Evolutionary conservation across 2,888 invertebrate species (phyloP).

Genomic region (Apamea monoglypha): DNA sequence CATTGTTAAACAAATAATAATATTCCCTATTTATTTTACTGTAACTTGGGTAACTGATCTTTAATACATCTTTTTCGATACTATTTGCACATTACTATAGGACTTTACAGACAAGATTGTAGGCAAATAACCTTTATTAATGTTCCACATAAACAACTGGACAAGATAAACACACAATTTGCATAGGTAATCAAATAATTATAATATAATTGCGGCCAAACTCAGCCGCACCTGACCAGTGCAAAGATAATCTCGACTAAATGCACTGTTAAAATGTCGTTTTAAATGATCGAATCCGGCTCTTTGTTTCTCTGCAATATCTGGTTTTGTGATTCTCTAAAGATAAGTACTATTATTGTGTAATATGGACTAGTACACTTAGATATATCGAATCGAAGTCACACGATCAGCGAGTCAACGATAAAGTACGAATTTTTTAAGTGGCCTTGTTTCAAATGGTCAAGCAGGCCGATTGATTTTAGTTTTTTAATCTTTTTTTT

Average conservation of each 20-base stretch:
- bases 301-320: slow-evolving; percentile 72
- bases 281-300: slow-evolving; percentile 73
- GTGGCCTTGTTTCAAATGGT: slow-evolving; percentile 62
- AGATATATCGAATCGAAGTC: slow-evolving; percentile 67
- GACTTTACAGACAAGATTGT: background rate
- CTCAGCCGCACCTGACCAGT: slow-evolving; percentile 63
- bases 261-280: slow-evolving; percentile 71
- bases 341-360: slow-evolving; percentile 75
- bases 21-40: too few relatives aligned
- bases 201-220: slow-evolving; percentile 62
- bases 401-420: slow-evolving; percentile 36
- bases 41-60: background rate
- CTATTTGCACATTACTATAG: slow-evolving; percentile 14
- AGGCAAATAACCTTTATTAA: slow-evolving; percentile 42
- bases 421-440: slow-evolving; percentile 52
- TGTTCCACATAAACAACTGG: slow-evolving; percentile 39
- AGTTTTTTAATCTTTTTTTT: background rate
- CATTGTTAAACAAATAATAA: background rate
- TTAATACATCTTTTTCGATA: background rate
- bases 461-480: slow-evolving; percentile 46
- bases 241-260: slow-evolving; percentile 66
- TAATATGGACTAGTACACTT: slow-evolving; percentile 69
- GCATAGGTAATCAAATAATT: slow-evolving; percentile 58
- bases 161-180: slow-evolving; percentile 47
- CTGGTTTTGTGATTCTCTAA: slow-evolving; percentile 72